These are phyloP conservation scores for Perccottus glenii DNA, from an alignment of 2,113 vertebrate species.

Conservation along the genomic window DNA sequence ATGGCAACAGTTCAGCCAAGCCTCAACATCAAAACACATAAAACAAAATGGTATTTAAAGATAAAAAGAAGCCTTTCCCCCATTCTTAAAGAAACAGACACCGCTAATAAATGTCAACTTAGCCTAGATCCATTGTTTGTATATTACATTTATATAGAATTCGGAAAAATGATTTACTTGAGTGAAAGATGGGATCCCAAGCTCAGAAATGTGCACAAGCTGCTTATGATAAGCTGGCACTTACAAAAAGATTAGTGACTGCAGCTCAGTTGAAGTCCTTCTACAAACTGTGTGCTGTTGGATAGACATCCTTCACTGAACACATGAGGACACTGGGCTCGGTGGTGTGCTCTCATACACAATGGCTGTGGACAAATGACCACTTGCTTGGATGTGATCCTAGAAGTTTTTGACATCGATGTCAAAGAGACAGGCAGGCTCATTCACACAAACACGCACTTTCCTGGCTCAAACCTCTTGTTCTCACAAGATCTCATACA, in stretches of 20 bases:
- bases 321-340: conserved; percentile 2
- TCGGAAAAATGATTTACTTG: conserved; percentile 33
- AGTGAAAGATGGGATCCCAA: conserved; percentile 43
- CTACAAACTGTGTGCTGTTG: conserved; percentile 16
- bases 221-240: conserved; percentile 65
- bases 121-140: conserved; percentile 9
- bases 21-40: not conserved
- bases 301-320: conserved; percentile 26
- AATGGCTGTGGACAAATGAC: conserved; percentile 45
- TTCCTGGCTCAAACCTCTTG: conserved; percentile 57
- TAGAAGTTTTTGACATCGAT: conserved; percentile 64
- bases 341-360: not conserved
- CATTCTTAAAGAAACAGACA: conserved; percentile 15
- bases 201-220: conserved; percentile 58
- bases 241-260: conserved; percentile 55
- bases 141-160: not conserved
- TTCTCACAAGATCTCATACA: conserved; percentile 60
- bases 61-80: not conserved
- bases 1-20: not conserved
- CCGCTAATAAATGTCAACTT: conserved; percentile 35
- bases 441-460: conserved; percentile 55
- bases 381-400: conserved; percentile 71
- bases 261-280: conserved; percentile 35
- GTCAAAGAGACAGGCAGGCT: conserved; percentile 61
- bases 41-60: not conserved